Evolutionary conservation across 2,888 invertebrate species (phyloP).

Genomic region (Orthonevra nobilis): DNA sequence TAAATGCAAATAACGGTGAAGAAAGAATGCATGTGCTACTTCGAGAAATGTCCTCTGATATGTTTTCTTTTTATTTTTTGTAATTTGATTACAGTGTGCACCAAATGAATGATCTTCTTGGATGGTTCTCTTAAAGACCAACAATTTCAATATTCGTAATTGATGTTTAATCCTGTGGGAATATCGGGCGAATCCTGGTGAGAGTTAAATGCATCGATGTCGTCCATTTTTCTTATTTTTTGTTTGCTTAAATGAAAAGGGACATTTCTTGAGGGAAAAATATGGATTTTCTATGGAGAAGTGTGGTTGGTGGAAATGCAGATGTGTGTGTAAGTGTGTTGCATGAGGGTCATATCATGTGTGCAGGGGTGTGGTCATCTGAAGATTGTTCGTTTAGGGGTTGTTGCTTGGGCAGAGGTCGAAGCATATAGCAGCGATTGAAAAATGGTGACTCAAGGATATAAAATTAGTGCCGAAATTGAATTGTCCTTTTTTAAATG

Average conservation of each 20-base stretch:
- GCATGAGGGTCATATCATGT: constrained; percentile 7
- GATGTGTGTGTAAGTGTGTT: background rate
- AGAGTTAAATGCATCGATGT: too few species aligned
- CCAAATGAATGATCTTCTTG: background rate
- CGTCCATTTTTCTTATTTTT: constrained; percentile 56
- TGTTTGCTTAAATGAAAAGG: too few species aligned
- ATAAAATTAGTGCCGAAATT: too few species aligned
- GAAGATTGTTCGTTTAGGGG: constrained; percentile 16
- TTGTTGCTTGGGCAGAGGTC: too few species aligned
- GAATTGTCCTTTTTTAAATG: too few species aligned
- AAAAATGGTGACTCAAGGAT: too few species aligned
- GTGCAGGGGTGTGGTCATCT: constrained; percentile 53
- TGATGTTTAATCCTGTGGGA: constrained; percentile 16
- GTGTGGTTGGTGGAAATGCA: constrained; percentile 33
- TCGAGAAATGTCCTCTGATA: too few species aligned
- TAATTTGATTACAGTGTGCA: constrained; percentile 55
- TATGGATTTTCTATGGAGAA: constrained; percentile 12
- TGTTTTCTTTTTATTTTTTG: background rate
- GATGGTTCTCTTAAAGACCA: too few species aligned
- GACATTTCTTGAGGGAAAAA: constrained; percentile 22
- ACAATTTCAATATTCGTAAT: background rate
- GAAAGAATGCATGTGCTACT: constrained; percentile 14
- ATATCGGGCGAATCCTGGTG: background rate
- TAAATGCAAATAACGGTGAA: constrained; percentile 53
- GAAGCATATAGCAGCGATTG: constrained; percentile 20